Evolutionary conservation across 2,113 vertebrate genomes (phyloP).

Genomic region (Pogona vitticeps): DNA sequence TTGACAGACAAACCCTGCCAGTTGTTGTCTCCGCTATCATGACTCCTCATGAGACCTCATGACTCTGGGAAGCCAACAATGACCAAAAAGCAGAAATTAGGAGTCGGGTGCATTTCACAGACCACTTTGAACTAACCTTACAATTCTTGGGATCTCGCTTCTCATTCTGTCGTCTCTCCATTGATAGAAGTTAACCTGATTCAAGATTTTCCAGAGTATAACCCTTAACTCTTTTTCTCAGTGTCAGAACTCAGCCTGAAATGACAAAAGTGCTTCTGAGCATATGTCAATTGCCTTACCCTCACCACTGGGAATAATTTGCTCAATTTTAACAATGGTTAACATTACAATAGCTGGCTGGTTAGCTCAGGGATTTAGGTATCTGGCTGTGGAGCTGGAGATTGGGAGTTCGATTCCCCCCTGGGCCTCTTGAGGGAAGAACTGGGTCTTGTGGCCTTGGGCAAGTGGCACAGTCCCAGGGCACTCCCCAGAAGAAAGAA

Average conservation of each 20-base stretch:
- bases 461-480: too few relatives aligned
- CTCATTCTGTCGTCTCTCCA: background rate
- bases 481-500: too few relatives aligned
- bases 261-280: background rate
- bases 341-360: too few relatives aligned
- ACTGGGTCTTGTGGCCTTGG: too few relatives aligned
- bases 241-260: too few relatives aligned
- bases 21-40: background rate
- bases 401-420: too few relatives aligned
- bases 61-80: background rate
- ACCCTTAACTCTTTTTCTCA: background rate
- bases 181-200: background rate
- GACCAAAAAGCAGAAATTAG: background rate
- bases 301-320: background rate
- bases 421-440: too few relatives aligned
- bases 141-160: background rate
- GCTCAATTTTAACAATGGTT: too few relatives aligned
- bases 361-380: too few relatives aligned
- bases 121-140: background rate
- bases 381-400: too few relatives aligned
- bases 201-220: background rate
- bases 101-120: background rate
- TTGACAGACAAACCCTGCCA: background rate
- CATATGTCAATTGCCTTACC: too few relatives aligned
- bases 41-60: background rate